phyloP scores from a whole-genome alignment of 2,113 vertebrate genomes.

The Garra rufa region DNA sequence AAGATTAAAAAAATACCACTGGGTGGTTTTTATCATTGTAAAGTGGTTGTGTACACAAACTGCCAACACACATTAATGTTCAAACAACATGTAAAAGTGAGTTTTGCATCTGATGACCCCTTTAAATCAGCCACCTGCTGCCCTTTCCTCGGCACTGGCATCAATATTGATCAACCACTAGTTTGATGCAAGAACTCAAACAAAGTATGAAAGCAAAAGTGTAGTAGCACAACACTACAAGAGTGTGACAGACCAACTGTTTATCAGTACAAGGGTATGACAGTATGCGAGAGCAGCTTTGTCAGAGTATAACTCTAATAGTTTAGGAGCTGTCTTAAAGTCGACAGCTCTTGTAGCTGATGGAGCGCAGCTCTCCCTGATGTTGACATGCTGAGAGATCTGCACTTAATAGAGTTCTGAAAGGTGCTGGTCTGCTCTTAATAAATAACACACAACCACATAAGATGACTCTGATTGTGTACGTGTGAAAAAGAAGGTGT shows the following conservation, averaged over 20 bases:
- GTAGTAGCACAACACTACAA: not conserved
- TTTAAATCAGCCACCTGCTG: not conserved
- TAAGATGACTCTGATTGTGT: not conserved
- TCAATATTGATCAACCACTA: not conserved
- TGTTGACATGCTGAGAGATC: constrained; percentile 52
- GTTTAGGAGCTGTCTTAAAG: constrained; percentile 31
- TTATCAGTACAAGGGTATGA: constrained; percentile 31
- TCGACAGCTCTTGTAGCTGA: constrained; percentile 26
- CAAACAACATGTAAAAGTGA: too few species aligned
- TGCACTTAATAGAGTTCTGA: constrained; percentile 28
- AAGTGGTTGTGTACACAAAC: too few species aligned
- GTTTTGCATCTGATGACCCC: too few species aligned
- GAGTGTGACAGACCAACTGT: constrained; percentile 11
- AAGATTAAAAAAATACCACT: too few species aligned
- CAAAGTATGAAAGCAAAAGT: not conserved
- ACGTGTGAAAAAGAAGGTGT: constrained; percentile 33
- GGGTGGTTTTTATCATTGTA: too few species aligned
- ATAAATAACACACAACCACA: constrained; percentile 22
- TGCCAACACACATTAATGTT: too few species aligned
- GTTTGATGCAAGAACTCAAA: not conserved
- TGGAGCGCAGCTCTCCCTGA: constrained; percentile 10
- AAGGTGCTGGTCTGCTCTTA: constrained; percentile 6
- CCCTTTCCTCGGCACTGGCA: not conserved
- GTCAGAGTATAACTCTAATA: constrained; percentile 21
- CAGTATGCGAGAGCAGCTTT: not conserved